Evolutionary conservation across 2,797 vertebrate genomes (phyloP), one percentile per base, ranked within the genome.

Genomic region (Anguilla obscura): DNA sequence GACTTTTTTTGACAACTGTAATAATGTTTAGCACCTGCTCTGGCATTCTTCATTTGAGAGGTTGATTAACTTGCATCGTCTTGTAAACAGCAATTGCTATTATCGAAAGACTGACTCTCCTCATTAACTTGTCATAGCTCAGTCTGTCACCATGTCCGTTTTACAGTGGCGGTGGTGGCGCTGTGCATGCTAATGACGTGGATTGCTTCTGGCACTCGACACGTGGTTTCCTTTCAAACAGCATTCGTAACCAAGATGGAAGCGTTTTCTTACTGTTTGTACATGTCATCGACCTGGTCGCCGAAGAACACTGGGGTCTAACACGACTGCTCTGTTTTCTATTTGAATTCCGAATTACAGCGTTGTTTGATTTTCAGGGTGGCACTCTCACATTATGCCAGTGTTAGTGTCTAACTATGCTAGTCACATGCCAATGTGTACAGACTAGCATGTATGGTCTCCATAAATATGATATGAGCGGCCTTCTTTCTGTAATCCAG

Each of bases 61-160:
- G 66, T 66, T 58, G 66, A 89, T 89, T 89, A 87, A 87, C 84
- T 58, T 69, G 56, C 54, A 76, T 33, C 80, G 85, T 87, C 82
- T 87, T 87, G 82, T 79, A 30, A 89, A 87, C 82, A 79, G 52
- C 33, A 66, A 76, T 85, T 74, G 50, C 71, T 89, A n/a, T 85
- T 79, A 86, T 63, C 58, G 58, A 45, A 52, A 87, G 30, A 69
- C 56, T 48, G 85, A 40, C 86, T 86, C 74, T 50, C 74, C 79
- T 84, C 50, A 85, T 88, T 88, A 88, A 40, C 83, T 52, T 48
- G 27, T 36, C 27, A 33, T 40, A 60, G 88, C 50, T 74, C 63
- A 36, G 69, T 86, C 63, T 66, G 45, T 36, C 36, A 27, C 80
- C 80, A 33, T 18, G 40, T 48, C 66, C 30, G 27, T 66, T 87